Conservation (phyloP, 2,888 invertebrate species). For the Eurytoma adleriae region DNA sequence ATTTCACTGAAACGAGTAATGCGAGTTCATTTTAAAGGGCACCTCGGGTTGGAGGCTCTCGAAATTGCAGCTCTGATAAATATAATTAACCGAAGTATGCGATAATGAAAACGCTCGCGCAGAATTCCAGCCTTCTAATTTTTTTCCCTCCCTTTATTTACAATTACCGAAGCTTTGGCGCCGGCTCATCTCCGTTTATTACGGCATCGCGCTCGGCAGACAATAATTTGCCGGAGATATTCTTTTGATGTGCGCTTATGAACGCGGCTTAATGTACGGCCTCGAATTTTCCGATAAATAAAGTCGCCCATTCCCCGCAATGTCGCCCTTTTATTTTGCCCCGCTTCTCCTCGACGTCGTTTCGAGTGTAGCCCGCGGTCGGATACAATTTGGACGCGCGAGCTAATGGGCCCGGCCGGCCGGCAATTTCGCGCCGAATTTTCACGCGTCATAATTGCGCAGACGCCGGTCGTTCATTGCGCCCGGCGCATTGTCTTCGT, state of each 20-base stretch:
- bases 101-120: constrained; percentile 23
- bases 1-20: no score
- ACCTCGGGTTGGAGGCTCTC: no score
- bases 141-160: background rate
- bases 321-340: background rate
- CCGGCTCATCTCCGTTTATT: background rate
- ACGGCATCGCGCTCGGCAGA: background rate
- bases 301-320: background rate
- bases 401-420: background rate
- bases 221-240: constrained; percentile 17
- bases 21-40: no score
- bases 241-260: constrained; percentile 32
- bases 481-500: constrained; percentile 10
- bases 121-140: background rate
- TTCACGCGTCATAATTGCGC: constrained; percentile 34
- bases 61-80: constrained; percentile 8
- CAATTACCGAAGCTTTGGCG: constrained; percentile 3
- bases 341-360: background rate
- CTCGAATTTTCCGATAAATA: constrained; percentile 40
- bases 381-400: background rate
- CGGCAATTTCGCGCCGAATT: constrained; percentile 20
- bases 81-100: constrained; percentile 27
- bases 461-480: constrained; percentile 5
- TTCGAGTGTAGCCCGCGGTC: background rate
- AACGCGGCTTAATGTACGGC: constrained; percentile 9